A percentile compares a stretch with the other conserved stretches of the same genome.
Evolutionary conservation across 2,888 invertebrate genomes (phyloP).

Genomic region (Dolichopus griseipennis): DNA sequence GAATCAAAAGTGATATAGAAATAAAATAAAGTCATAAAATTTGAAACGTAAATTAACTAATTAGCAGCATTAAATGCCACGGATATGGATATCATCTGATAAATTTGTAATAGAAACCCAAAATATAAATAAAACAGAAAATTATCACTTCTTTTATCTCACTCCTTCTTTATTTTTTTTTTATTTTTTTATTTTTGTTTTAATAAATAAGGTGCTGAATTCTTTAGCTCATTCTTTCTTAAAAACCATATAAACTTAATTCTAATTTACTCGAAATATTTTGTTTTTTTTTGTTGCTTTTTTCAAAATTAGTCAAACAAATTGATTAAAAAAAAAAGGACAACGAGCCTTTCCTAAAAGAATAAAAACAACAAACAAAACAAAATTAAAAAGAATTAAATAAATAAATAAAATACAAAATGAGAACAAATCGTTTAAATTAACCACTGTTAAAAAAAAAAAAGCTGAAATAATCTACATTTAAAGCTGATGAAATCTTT

Average conservation of each 20-base stretch:
- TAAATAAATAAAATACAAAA: too few relatives aligned
- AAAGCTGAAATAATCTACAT: too few relatives aligned
- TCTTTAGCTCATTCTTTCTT: not conserved
- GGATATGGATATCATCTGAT: constrained; percentile 1
- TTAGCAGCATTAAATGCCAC: not conserved
- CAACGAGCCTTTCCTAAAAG: not conserved
- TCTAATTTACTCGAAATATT: not conserved
- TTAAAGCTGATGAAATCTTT: too few relatives aligned
- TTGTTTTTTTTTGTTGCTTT: not conserved
- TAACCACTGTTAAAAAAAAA: too few relatives aligned
- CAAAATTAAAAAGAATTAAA: too few relatives aligned
- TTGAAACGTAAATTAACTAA: not conserved
- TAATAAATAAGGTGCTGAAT: not conserved
- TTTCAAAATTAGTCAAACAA: not conserved
- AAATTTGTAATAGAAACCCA: not conserved
- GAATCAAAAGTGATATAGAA: not conserved
- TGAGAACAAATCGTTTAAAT: too few relatives aligned
- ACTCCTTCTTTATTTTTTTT: too few relatives aligned
- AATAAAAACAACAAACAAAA: too few relatives aligned
- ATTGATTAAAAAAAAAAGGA: constrained; percentile 4
- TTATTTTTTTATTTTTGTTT: too few relatives aligned
- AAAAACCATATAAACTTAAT: not conserved
- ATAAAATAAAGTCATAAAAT: constrained; percentile 6
- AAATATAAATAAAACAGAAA: not conserved
- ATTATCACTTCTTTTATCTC: too few relatives aligned